These are phyloP conservation scores for Beris chalybata DNA, from an alignment of 2,888 invertebrate species.

Conservation along the genomic window DNA sequence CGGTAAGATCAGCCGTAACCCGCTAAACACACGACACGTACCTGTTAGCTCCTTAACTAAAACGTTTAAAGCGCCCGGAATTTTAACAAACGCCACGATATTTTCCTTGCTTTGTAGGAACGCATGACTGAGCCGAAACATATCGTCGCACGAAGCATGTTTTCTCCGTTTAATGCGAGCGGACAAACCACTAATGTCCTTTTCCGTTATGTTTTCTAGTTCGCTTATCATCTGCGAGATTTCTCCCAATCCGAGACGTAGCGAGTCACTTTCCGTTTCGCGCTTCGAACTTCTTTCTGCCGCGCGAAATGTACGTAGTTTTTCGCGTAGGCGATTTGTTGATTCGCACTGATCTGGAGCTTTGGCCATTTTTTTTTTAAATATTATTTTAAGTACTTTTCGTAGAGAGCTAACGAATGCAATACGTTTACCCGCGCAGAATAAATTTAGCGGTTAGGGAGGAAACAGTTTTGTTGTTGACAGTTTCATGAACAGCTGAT, in stretches of 20 bases:
- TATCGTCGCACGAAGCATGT: slow-evolving; percentile 49
- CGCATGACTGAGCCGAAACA: slow-evolving; percentile 50
- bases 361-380: too few species aligned
- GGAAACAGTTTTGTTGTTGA: too few species aligned
- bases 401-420: too few species aligned
- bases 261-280: slow-evolving; percentile 44
- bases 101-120: slow-evolving; percentile 50
- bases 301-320: background rate
- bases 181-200: slow-evolving; percentile 50
- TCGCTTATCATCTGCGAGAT: slow-evolving; percentile 47
- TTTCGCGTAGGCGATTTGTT: slow-evolving; percentile 13
- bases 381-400: too few species aligned
- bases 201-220: slow-evolving; percentile 46
- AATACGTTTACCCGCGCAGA: too few species aligned
- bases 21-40: slow-evolving; percentile 29
- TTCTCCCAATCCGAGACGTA: slow-evolving; percentile 51
- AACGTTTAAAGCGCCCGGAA: slow-evolving; percentile 50
- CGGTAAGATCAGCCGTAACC: background rate
- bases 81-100: slow-evolving; percentile 48
- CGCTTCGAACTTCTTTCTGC: slow-evolving; percentile 39
- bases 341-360: background rate
- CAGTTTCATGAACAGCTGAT: too few species aligned
- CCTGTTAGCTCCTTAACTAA: slow-evolving; percentile 53
- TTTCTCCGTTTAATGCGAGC: slow-evolving; percentile 51
- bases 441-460: too few species aligned